These are phyloP conservation scores for Sycophaga agraensis DNA, from an alignment of 1,140 invertebrate genomes.

Conservation along the genomic window DNA sequence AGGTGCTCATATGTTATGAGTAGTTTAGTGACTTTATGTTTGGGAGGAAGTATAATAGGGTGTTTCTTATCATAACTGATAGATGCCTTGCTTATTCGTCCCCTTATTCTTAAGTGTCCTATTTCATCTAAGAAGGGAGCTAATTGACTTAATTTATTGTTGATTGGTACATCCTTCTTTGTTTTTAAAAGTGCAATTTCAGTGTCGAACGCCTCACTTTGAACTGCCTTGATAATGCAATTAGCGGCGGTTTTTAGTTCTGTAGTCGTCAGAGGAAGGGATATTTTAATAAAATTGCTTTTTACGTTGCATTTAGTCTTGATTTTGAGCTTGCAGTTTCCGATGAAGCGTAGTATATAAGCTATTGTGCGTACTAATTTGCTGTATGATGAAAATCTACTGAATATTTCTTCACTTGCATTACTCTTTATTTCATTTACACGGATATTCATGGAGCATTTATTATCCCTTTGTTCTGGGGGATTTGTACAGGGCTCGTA, in stretches of 20 bases:
- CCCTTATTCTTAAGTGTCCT: constrained; percentile 47
- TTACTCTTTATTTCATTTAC: too few relatives aligned
- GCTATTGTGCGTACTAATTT: not conserved
- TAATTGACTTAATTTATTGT: constrained; percentile 29
- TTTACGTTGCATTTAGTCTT: too few relatives aligned
- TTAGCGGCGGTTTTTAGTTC: not conserved
- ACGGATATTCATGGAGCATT: too few relatives aligned
- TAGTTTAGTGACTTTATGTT: not conserved
- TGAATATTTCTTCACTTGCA: not conserved
- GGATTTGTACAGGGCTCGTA: too few relatives aligned
- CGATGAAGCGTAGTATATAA: not conserved
- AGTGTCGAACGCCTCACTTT: not conserved
- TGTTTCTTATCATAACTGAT: constrained; percentile 27
- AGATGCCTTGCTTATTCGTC: constrained; percentile 39
- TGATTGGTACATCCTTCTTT: not conserved
- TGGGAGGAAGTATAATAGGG: not conserved
- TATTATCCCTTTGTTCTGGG: too few relatives aligned
- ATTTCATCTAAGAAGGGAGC: constrained; percentile 43
- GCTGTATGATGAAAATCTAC: not conserved
- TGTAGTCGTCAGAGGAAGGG: not conserved
- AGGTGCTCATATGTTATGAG: constrained; percentile 27
- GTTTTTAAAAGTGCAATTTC: not conserved
- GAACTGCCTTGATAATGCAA: not conserved
- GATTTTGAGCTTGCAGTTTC: not conserved
- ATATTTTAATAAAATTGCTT: too few relatives aligned